Percentiles rank a stretch among this genome's conserved stretches.
These are phyloP conservation scores for Zaprionus lineosus DNA, from an alignment of 2,888 invertebrate genomes.

Conservation along the genomic window DNA sequence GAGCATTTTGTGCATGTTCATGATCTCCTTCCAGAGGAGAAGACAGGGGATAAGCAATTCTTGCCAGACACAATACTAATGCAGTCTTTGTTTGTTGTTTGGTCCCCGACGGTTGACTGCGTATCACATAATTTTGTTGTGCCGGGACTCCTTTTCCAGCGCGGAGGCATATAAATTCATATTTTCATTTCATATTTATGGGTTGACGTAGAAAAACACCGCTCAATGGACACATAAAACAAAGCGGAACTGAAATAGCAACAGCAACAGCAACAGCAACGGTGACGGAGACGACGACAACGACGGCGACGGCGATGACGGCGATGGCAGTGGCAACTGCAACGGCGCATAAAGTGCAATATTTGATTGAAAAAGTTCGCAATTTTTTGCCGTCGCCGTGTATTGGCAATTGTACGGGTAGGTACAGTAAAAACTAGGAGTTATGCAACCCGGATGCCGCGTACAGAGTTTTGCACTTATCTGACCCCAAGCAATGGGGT, in stretches of 20 bases:
- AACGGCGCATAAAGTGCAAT: constrained; percentile 50
- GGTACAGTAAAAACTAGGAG: constrained; percentile 17
- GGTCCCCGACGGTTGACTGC: constrained; percentile 38
- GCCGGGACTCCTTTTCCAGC: no score
- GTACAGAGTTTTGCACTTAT: constrained; percentile 72
- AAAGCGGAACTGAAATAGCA: constrained; percentile 42
- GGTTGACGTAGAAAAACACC: constrained; percentile 23
- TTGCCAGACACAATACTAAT: constrained; percentile 29
- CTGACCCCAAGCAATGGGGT: constrained; percentile 54
- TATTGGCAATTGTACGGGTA: constrained; percentile 2
- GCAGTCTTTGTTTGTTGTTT: background rate
- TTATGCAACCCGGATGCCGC: constrained; percentile 28
- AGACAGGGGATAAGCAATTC: constrained; percentile 16
- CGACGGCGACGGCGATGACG: no score
- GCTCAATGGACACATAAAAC: constrained; percentile 36
- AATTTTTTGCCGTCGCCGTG: background rate
- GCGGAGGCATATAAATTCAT: constrained; percentile 43
- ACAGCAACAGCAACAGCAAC: no score
- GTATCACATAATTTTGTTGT: constrained; percentile 28
- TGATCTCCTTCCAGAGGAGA: background rate
- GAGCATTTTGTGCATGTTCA: no score
- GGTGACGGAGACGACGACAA: constrained; percentile 39
- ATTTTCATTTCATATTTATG: constrained; percentile 40
- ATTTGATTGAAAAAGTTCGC: constrained; percentile 68
- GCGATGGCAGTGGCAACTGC: constrained; percentile 39